Conservation (phyloP, 2,113 vertebrate genomes). For the Anas platyrhynchos region DNA sequence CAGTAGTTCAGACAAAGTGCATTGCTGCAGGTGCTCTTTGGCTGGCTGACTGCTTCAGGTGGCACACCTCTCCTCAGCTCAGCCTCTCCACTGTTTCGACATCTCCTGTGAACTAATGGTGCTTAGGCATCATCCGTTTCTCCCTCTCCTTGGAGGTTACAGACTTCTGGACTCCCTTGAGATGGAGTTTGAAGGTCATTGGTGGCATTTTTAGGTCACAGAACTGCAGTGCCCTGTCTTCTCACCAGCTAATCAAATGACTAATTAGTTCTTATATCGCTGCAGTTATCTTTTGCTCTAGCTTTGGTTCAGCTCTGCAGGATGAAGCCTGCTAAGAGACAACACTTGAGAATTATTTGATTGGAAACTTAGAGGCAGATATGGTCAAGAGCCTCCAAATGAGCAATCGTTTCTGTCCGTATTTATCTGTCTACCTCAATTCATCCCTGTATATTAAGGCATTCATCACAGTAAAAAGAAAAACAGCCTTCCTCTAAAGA, state of each 20-base stretch:
- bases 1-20: constrained; percentile 55
- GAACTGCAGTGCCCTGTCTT: constrained; percentile 28
- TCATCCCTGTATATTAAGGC: neutral
- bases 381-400: neutral
- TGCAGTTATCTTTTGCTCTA: neutral
- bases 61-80: constrained; percentile 13
- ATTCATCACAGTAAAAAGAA: neutral
- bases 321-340: neutral
- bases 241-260: constrained; percentile 4
- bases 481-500: neutral
- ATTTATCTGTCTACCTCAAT: neutral
- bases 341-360: neutral
- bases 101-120: constrained; percentile 11
- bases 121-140: neutral
- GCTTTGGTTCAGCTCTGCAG: constrained; percentile 17
- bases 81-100: neutral
- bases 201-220: constrained; percentile 44
- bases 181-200: constrained; percentile 29
- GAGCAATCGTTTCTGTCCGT: neutral
- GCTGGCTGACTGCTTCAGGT: constrained; percentile 37
- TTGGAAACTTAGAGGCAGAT: neutral
- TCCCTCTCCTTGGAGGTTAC: neutral
- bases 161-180: constrained; percentile 22
- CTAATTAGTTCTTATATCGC: constrained; percentile 12
- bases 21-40: constrained; percentile 55